Evolutionary conservation across 2,113 vertebrate species (phyloP), one percentile per base, ranked within the genome.

Genomic region (Carlito syrichta): DNA sequence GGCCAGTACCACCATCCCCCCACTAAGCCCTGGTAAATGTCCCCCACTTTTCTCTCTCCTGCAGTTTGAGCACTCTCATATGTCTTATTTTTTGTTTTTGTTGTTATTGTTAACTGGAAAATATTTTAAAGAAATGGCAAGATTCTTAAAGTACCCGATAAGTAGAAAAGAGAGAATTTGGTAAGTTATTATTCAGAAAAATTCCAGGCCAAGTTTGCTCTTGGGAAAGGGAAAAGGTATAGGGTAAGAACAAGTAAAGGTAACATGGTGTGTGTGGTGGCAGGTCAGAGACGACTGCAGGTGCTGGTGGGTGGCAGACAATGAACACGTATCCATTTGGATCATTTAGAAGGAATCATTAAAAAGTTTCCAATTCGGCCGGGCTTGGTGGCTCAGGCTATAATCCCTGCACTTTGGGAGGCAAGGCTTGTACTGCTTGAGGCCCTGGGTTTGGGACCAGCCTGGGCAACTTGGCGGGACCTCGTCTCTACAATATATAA

Each of bases 41-140:
- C 17, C 52, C 52, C 58, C 6, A n/a, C 62, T 54, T 58, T 19
- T 60, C 76, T 48, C 25, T 81, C 43, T 6, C 38, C 14, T 83
- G 35, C 1, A 69, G 19, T 48, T 40, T 85, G 27, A 35, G 48
- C 35, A 71, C 9, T 60, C 38, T 43, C n/a, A 62, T 12, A n/a
- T n/a, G n/a, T n/a, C n/a, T n/a, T n/a, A n/a, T n/a, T n/a, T n/a
- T n/a, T n/a, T n/a, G n/a, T n/a, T n/a, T n/a, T n/a, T n/a, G n/a
- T 83, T 48, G 16, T 43, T 48, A 50, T 32, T 63, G 27, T 52
- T 82, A 54, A 60, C 35, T 87, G 43, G 20, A 76, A 88, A 71
- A 52, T 38, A 89, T 83, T 85, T 94, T 68, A 86, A 89, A 84
- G 58, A 50, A 92, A 73, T 69, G 35, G 14, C 84, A 89, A 92